phyloP scores from a whole-genome alignment of 2,113 vertebrate species.

The Acanthisitta chloris region DNA sequence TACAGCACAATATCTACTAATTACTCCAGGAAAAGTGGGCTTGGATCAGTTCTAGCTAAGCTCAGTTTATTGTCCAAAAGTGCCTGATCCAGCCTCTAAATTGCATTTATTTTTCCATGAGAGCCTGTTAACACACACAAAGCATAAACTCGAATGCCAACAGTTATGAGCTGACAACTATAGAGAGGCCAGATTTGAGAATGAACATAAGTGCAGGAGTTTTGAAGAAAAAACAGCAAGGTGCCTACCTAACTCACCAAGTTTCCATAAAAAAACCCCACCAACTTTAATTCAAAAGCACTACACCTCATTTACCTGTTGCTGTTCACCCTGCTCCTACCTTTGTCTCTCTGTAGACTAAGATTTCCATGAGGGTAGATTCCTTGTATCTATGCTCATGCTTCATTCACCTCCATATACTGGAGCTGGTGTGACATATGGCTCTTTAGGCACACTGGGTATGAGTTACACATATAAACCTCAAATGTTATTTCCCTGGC shows the following conservation, averaged over 20 bases:
- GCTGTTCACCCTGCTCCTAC: background rate
- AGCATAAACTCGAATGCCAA: background rate
- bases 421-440: background rate
- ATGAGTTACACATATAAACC: background rate
- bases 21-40: background rate
- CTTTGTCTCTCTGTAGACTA: background rate
- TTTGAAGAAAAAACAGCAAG: background rate
- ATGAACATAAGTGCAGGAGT: background rate
- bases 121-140: background rate
- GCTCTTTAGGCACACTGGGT: background rate
- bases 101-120: background rate
- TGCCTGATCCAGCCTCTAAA: background rate
- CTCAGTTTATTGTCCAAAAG: background rate
- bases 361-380: background rate
- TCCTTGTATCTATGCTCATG: background rate
- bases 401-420: background rate
- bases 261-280: background rate
- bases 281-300: background rate
- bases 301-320: background rate
- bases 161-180: background rate
- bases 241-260: background rate
- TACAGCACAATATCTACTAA: background rate
- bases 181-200: background rate
- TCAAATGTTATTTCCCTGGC: background rate
- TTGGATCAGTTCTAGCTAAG: background rate